Percentiles rank a stretch among this genome's conserved stretches.
phyloP scores from a whole-genome alignment of 2,888 invertebrate species.

The Mellilla xanthometata region DNA sequence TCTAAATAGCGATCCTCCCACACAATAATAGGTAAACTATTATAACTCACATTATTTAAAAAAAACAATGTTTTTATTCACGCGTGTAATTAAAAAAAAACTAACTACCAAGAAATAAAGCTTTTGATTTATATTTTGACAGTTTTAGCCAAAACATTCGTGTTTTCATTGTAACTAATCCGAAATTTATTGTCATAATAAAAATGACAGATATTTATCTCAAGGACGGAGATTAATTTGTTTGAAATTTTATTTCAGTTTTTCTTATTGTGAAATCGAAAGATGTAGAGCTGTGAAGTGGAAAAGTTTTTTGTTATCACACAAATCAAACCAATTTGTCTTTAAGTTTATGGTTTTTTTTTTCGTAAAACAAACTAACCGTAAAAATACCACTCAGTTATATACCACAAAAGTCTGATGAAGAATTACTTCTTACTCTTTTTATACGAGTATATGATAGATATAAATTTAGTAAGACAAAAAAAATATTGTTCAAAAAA shows the following conservation, averaged over 20 bases:
- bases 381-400: too few species aligned
- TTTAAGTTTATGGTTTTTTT: too few species aligned
- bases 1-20: slow-evolving; percentile 44
- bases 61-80: slow-evolving; percentile 67
- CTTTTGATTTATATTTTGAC: slow-evolving; percentile 74
- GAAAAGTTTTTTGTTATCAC: too few species aligned
- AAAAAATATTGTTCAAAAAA: too few species aligned
- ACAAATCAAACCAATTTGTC: too few species aligned
- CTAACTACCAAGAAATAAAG: slow-evolving; percentile 50
- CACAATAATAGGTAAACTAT: slow-evolving; percentile 29
- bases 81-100: slow-evolving; percentile 63
- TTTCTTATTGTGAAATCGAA: too few species aligned
- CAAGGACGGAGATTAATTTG: slow-evolving; percentile 31
- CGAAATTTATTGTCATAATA: slow-evolving; percentile 66
- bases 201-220: slow-evolving; percentile 57
- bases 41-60: slow-evolving; percentile 49
- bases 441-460: too few species aligned
- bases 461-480: too few species aligned
- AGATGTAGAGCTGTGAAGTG: too few species aligned
- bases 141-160: slow-evolving; percentile 68
- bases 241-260: background rate
- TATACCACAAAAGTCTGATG: slow-evolving; percentile 5
- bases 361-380: too few species aligned
- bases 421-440: too few species aligned
- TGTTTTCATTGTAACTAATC: slow-evolving; percentile 55